Evolutionary conservation across 2,888 invertebrate species (phyloP).

Genomic region (Diarsia dahlii): DNA sequence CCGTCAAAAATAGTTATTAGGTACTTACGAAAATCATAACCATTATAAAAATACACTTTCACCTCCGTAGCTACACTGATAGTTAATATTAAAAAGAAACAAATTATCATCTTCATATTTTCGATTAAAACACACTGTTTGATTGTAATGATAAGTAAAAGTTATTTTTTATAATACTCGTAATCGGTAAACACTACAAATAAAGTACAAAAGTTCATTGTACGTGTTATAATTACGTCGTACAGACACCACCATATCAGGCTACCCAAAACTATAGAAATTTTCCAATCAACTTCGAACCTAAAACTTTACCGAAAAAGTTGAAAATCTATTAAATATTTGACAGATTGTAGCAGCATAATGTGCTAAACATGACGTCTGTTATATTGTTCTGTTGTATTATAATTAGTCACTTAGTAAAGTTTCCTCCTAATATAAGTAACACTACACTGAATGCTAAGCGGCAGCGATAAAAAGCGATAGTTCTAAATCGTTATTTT

Average conservation of each 20-base stretch:
- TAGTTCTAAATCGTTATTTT: neutral
- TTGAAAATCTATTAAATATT: no score
- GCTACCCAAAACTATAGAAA: no score
- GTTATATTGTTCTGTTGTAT: neutral
- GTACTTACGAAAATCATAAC: slow-evolving; percentile 12
- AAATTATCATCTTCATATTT: slow-evolving; percentile 3
- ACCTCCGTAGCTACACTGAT: neutral
- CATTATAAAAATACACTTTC: neutral
- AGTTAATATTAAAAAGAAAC: slow-evolving; percentile 8
- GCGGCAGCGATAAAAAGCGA: neutral
- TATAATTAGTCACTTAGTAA: neutral
- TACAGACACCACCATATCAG: neutral
- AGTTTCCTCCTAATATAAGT: neutral
- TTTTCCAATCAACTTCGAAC: no score
- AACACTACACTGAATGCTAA: slow-evolving; percentile 1
- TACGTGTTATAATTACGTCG: neutral
- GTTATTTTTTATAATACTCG: neutral
- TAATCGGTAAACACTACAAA: neutral
- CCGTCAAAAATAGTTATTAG: neutral
- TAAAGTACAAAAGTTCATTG: neutral
- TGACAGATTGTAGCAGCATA: no score
- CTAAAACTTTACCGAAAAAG: no score
- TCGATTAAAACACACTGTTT: neutral
- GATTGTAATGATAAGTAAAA: no score
- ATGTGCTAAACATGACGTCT: no score